Conservation (phyloP, 2,797 vertebrate genomes). For the Labroides dimidiatus region DNA sequence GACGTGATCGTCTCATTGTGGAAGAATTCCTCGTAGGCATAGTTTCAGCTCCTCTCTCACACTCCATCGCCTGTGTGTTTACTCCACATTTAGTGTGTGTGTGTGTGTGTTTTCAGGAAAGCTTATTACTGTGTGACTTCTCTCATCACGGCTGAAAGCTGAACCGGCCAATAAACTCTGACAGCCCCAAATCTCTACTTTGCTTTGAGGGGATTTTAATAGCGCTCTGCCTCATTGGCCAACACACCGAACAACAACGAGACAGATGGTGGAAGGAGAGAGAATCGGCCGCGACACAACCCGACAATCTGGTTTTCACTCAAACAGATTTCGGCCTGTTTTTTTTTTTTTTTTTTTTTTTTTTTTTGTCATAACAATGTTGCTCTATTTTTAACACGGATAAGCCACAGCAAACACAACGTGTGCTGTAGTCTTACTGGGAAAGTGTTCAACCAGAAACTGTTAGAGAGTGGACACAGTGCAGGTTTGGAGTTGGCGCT, state of each 20-base stretch:
- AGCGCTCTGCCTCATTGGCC: constrained; percentile 29
- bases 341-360: not conserved
- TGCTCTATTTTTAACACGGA: not conserved
- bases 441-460: not conserved
- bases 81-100: not conserved
- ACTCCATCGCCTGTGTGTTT: not conserved
- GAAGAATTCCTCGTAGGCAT: no score
- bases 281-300: not conserved
- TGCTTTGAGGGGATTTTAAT: constrained; percentile 23
- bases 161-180: constrained; percentile 12
- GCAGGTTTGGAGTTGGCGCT: not conserved
- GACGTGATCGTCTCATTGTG: no score
- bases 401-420: not conserved
- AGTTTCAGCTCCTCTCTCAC: no score
- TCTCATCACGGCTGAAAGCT: not conserved
- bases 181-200: not conserved
- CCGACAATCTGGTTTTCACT: not conserved
- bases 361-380: not conserved
- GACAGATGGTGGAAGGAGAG: not conserved
- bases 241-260: constrained; percentile 1
- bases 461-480: not conserved
- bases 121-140: not conserved
- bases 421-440: no score
- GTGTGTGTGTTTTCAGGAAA: not conserved
- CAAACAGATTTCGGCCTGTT: not conserved